Base-by-base conservation (phyloP, 2,888 invertebrate species). In the Acanthosepion esculentum region DNA sequence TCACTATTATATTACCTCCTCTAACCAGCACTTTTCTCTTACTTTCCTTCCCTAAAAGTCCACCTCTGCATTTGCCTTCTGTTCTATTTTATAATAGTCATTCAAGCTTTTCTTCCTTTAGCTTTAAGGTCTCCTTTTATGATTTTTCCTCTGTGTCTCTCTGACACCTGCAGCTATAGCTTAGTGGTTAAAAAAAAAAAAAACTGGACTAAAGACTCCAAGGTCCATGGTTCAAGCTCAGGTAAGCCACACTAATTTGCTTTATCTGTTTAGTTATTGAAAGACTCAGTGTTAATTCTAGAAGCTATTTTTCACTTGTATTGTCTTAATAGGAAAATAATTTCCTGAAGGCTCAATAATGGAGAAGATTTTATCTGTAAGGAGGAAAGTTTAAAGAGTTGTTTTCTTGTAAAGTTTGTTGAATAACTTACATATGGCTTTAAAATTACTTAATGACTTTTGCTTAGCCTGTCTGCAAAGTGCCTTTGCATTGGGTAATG, bases 151-250 rank as follows among this genome's bases (percentile, higher is more conserved):
- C 29, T 78, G 78, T 78, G n/a, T 33, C 15, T 33, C 18, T 78
- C 78, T 33, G 78, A 33, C 78, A 78, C n/a, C 78, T 78, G 78
- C 78, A 29, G 78, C n/a, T 78, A 15, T 78, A 29, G 78, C 78
- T 78, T 78, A 78, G 29, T 78, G 29, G 78, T 78, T 29, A n/a
- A n/a, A 78, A 78, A n/a, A 29, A 29, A 26, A 64, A 7, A 26
- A 29, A 64, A 78, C 29, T 29, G 78, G 78, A n/a, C 12, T 78
- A n/a, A 10, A 78, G 29, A n/a, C 8, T 29, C 29, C 29, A 29
- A 78, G n/a, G n/a, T 78, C n/a, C n/a, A n/a, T 78, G 78, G 78
- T 78, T 78, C 78, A 78, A 78, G n/a, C 78, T n/a, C 78, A 78
- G 78, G 12, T 78, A 78, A 78, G 78, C 78, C 78, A 78, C 78